Evolutionary conservation across 1,140 invertebrate species (phyloP), one percentile per base, ranked within the genome.

Genomic region (Drosophila mauritiana): DNA sequence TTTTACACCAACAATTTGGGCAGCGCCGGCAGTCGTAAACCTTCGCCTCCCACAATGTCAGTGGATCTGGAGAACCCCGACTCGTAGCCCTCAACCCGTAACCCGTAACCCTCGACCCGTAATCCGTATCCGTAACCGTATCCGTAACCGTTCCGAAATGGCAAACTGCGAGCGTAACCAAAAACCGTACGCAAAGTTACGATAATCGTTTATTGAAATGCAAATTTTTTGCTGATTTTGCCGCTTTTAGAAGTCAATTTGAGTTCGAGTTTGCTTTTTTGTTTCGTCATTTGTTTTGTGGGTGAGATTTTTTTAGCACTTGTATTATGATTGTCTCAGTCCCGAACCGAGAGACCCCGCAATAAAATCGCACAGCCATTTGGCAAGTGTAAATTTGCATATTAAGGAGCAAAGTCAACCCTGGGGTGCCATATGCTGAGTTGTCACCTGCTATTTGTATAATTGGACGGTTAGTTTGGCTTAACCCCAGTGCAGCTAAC

Each of bases 141-240:
- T 77, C 76, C 49, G 73, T 81, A 72, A 67, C 27, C 43, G 6
- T 51, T 51, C 48, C 27, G 48, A 45, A 45, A 45, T 13, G 40
- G 25, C 39, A 43, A 57, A 39, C 31, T 25, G 49, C 37, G 52
- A 82, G 58, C 83, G 82, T 88, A 86, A 88, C 83, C 83, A 80
- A 88, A 88, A 83, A 77, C 83, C 84, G 80, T 88, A 88, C 76
- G 80, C 83, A 88, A 88, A 88, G 84, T 89, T 89, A 88, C 84
- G 84, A 88, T 88, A 88, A 88, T 88, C 84, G 84, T 88, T 88
- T 88, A 88, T 88, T 88, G 84, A 88, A 88, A 88, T 88, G 84
- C 84, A 88, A 88, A 88, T 88, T 88, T 88, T 84, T 89, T 89
- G 84, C 84, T 88, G 84, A 88, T 88, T 88, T 84, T 80, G 84